Evolutionary conservation across 2,797 vertebrate genomes (phyloP).

Genomic region (Ispidina picta): DNA sequence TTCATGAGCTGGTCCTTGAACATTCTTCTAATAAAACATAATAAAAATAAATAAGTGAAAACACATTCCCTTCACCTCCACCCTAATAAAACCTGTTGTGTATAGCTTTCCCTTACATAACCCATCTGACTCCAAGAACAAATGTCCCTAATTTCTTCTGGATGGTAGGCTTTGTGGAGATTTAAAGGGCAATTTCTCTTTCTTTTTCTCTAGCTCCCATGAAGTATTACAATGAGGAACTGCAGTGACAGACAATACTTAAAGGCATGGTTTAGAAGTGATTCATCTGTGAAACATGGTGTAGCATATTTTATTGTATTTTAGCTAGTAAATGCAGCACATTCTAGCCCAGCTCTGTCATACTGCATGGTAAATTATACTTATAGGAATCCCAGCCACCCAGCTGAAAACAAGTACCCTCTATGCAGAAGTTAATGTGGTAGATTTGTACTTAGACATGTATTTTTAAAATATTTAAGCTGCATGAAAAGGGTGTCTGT

Average conservation of each 20-base stretch:
- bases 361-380: slow-evolving; percentile 54
- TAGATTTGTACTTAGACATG: slow-evolving; percentile 65
- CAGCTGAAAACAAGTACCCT: slow-evolving; percentile 45
- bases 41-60: slow-evolving; percentile 27
- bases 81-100: slow-evolving; percentile 26
- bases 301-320: slow-evolving; percentile 65
- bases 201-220: slow-evolving; percentile 34
- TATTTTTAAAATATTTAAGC: slow-evolving; percentile 70
- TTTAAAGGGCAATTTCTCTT: slow-evolving; percentile 65
- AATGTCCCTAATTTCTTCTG: slow-evolving; percentile 59
- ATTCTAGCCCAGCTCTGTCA: slow-evolving; percentile 43
- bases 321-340: slow-evolving; percentile 43
- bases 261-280: slow-evolving; percentile 62
- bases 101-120: slow-evolving; percentile 18
- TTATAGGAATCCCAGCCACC: slow-evolving; percentile 50
- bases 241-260: slow-evolving; percentile 61
- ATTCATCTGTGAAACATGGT: slow-evolving; percentile 57
- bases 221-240: slow-evolving; percentile 44
- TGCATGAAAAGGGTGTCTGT: neutral
- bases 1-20: neutral
- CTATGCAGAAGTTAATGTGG: slow-evolving; percentile 43
- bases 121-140: slow-evolving; percentile 44
- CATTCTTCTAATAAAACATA: neutral
- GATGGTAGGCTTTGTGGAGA: slow-evolving; percentile 51
- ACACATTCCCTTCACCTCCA: slow-evolving; percentile 18